phyloP scores from a whole-genome alignment of 1,140 invertebrate genomes.

The Drosophila malerkotliana region DNA sequence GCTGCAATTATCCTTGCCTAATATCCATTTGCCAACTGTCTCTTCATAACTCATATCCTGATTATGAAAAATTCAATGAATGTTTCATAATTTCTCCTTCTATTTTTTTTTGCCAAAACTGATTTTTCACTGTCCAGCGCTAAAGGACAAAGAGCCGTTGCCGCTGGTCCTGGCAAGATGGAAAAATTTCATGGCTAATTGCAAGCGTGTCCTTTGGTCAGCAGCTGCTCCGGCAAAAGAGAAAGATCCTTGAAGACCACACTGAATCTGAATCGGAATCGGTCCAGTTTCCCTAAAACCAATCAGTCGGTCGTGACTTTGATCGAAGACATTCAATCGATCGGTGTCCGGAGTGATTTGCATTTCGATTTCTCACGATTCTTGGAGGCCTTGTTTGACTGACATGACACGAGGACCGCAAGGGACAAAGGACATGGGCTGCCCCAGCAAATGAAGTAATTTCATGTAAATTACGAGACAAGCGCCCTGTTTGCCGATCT shows the following conservation, averaged over 20 bases:
- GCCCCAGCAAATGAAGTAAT: constrained; percentile 73
- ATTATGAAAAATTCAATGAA: constrained; percentile 33
- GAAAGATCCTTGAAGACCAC: constrained; percentile 17
- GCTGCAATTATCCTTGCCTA: neutral
- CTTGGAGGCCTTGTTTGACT: constrained; percentile 35
- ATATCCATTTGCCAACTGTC: constrained; percentile 1
- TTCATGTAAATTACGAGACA: constrained; percentile 82
- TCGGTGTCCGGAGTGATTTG: constrained; percentile 37
- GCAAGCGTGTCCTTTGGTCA: constrained; percentile 60
- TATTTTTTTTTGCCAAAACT: constrained; percentile 27
- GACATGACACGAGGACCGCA: constrained; percentile 16
- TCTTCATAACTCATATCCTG: constrained; percentile 33
- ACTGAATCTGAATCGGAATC: neutral
- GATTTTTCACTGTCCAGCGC: constrained; percentile 46
- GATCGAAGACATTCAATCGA: constrained; percentile 30
- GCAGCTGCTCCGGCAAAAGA: constrained; percentile 32
- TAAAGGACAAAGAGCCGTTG: constrained; percentile 31
- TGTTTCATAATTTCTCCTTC: constrained; percentile 12
- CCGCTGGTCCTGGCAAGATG: constrained; percentile 46
- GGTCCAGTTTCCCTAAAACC: neutral
- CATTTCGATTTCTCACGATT: constrained; percentile 43
- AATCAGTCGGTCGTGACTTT: constrained; percentile 23
- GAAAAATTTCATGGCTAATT: constrained; percentile 76
- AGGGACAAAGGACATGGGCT: constrained; percentile 13
- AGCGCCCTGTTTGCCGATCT: constrained; percentile 68